Evolutionary conservation across 2,888 invertebrate genomes (phyloP).

Genomic region (Torymus texanus): DNA sequence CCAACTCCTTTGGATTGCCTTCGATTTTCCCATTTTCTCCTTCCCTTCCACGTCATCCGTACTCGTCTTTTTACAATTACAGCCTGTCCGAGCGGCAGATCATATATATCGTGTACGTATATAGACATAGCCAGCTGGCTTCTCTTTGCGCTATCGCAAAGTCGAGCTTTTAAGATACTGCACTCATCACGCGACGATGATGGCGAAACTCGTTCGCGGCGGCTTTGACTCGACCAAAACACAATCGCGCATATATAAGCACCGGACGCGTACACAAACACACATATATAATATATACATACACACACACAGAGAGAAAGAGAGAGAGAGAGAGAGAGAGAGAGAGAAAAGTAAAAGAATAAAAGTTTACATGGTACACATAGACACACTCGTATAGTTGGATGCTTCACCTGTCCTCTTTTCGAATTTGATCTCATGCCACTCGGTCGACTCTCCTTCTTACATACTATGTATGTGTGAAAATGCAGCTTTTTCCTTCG

Average conservation of each 20-base stretch:
- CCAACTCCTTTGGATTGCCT: not conserved
- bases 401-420: conserved; percentile 54
- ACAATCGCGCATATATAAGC: not conserved
- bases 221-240: conserved; percentile 25
- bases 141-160: conserved; percentile 24
- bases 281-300: not conserved
- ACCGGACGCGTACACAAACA: not conserved
- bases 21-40: not conserved
- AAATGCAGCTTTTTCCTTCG: no score
- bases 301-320: not conserved
- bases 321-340: no score
- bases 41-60: not conserved
- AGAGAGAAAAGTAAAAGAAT: not conserved
- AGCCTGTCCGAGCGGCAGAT: not conserved
- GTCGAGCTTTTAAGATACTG: conserved; percentile 28
- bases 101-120: not conserved
- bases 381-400: conserved; percentile 43
- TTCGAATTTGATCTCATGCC: conserved; percentile 58
- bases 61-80: not conserved
- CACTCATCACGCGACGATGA: not conserved
- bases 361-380: not conserved
- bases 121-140: not conserved
- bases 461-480: not conserved
- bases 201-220: conserved; percentile 15
- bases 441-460: conserved; percentile 53